A percentile compares a stretch with the other conserved stretches of the same genome.
phyloP scores from a whole-genome alignment of 2,888 invertebrate species.

The Synergus laeviventris region DNA sequence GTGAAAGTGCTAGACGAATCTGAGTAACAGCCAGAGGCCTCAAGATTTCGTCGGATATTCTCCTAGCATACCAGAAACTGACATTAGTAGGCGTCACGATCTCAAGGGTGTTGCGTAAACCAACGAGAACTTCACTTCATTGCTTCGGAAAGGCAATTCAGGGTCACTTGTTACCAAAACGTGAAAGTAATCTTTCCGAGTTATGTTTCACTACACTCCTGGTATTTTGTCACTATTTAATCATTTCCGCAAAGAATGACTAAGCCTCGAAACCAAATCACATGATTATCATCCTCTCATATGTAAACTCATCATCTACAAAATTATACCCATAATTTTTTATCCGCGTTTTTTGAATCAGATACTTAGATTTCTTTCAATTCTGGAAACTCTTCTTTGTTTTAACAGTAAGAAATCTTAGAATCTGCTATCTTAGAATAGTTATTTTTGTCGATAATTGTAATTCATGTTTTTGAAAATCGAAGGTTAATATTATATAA shows the following conservation, averaged over 20 bases:
- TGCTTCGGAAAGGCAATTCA: constrained; percentile 30
- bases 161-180: constrained; percentile 37
- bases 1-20: constrained; percentile 72
- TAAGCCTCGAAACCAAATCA: background rate
- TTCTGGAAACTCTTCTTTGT: background rate
- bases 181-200: constrained; percentile 26
- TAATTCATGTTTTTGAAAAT: background rate
- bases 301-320: background rate
- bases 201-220: background rate
- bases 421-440: no score
- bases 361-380: background rate
- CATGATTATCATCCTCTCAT: background rate
- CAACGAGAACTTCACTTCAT: constrained; percentile 27
- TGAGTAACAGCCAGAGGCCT: constrained; percentile 51
- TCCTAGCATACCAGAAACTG: constrained; percentile 30
- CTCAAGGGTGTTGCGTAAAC: constrained; percentile 21
- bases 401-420: background rate
- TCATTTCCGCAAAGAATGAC: background rate
- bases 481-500: background rate
- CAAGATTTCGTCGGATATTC: constrained; percentile 39
- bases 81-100: constrained; percentile 30
- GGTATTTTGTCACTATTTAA: background rate
- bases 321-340: background rate
- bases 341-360: background rate
- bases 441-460: background rate